phyloP scores from a whole-genome alignment of 1,140 invertebrate species.

The Lasioglossum baleicum region DNA sequence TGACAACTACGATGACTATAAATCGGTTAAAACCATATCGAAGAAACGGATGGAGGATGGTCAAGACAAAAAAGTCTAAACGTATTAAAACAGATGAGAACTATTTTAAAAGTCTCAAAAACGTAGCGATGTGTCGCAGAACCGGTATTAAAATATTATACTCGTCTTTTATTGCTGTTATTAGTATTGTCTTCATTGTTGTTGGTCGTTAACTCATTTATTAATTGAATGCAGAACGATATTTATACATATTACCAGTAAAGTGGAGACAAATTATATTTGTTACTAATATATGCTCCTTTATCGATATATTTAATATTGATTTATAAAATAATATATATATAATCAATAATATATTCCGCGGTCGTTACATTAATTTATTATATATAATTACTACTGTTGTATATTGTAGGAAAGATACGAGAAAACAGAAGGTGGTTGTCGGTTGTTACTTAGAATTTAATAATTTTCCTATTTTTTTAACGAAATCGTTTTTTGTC shows the following conservation, averaged over 20 bases:
- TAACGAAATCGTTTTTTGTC: slow-evolving; percentile 5
- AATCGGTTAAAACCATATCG: no score
- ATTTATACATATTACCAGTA: background rate
- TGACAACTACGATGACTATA: background rate
- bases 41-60: no score
- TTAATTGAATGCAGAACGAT: background rate
- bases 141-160: slow-evolving; percentile 66
- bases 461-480: background rate
- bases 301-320: slow-evolving; percentile 23
- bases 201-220: slow-evolving; percentile 8
- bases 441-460: background rate
- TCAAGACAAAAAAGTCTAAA: background rate
- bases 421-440: background rate
- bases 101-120: background rate
- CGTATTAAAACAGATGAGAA: background rate
- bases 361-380: slow-evolving; percentile 36
- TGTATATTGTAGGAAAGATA: background rate
- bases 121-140: slow-evolving; percentile 66
- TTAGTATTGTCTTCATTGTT: slow-evolving; percentile 18
- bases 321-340: slow-evolving; percentile 47
- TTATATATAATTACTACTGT: background rate
- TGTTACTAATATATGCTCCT: background rate
- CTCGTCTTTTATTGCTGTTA: slow-evolving; percentile 12
- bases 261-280: background rate
- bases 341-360: slow-evolving; percentile 46